Evolutionary conservation across 2,888 invertebrate species (phyloP), one percentile per base, ranked within the genome.

Genomic region (Platycnemis pennipes): DNA sequence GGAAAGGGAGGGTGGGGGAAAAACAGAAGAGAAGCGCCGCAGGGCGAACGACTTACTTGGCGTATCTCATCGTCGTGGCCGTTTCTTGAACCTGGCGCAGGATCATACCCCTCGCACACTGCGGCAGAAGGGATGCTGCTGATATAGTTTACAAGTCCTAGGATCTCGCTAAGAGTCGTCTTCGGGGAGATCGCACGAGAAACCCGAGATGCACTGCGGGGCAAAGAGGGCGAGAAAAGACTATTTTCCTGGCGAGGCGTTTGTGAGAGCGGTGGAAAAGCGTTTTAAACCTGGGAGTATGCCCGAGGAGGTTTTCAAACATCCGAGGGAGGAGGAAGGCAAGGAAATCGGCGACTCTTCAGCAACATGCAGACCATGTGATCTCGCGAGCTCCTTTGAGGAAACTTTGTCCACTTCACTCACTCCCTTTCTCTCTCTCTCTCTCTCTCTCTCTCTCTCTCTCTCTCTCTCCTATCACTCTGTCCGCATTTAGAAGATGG

Each of bases 41-140:
- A 31, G 11, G 11, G 77, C 77, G 77, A 16, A 77, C 37, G 11
- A 77, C 77, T 77, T 77, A 77, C 77, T 77, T 77, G 7, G 77
- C 77, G 77, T 37, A 37, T 37, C 37, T 77, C 77, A 26, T 37
- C 37, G 77, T 31, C 11, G 77, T 2, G 37, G 77, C 95, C 96
- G 95, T 96, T 95, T 96, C 96, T 96, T 96, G 96, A 96, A 95
- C 95, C 95, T 95, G 95, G 96, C 95, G 95, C 95, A 95, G 95
- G 95, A 95, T 95, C 95, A 95, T 95, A 95, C 95, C 95, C 95
- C 94, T 94, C 94, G 95, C 95, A 95, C 95, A 95, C 95, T 95
- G 37, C 3, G 31, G 31, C 5, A 37, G 37, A 4, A 13, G 69
- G 56, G 26, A 22, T 63, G 26, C 7, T n/a, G 63, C 63, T 1